Evolutionary conservation across 2,113 vertebrate species (phyloP), one percentile per base, ranked within the genome.

Genomic region (Urocitellus parryii): DNA sequence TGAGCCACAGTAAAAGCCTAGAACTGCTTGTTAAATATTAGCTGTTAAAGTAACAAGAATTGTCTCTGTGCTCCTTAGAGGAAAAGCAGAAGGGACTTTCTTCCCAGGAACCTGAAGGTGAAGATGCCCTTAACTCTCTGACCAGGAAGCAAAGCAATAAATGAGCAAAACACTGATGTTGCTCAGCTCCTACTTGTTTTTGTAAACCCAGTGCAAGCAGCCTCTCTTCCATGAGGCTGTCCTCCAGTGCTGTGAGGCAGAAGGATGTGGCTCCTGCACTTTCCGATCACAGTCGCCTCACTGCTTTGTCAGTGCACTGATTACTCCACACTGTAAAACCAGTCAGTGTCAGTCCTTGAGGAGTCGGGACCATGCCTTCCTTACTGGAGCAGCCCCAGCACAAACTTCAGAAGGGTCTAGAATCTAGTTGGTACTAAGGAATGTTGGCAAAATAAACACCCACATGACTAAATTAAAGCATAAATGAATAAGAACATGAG

Each of bases 41-140:
- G 42, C 79, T 63, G 25, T 65, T 80, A 68, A 88, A 53, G 37
- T 63, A 72, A 84, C 10, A 90, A 76, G 42, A 65, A 29, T 5
- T 80, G 4, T 4, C 48, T 81, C 53, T 48, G n/a, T 82, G 48
- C 88, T 65, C 83, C 53, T 88, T 68, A 78, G 25, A 91, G 10
- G 37, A 85, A 67, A 94, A 76, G 8, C 39, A 77, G 18, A 92
- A 74, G 48, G 9, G 3, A 91, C 42, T 77, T 95, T 89, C 73
- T 91, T 81, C 51, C 53, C 56, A 85, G n/a, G 89, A 90, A 91
- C 10, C 22, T 37, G 42, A 83, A 88, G 22, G 27, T 29, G 34
- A 86, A 94, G 29, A 48, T 39, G 22, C 68, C 91, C 74, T 93
- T 88, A 82, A 7, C 42, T 88, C 29, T 91, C 68, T 88, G 39